phyloP scores from a whole-genome alignment of 1,140 invertebrate genomes.

The Heliconius eleuchia region DNA sequence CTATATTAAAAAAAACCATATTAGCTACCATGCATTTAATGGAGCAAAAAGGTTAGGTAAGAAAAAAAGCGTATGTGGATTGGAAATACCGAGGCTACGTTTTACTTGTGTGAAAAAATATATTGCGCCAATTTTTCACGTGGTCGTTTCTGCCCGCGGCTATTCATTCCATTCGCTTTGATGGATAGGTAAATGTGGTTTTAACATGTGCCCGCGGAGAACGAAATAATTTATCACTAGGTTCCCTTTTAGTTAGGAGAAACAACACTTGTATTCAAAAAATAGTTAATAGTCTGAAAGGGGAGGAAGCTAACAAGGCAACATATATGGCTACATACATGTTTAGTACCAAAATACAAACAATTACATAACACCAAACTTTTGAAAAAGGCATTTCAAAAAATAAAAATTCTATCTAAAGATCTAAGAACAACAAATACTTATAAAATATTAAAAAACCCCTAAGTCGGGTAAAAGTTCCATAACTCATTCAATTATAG shows the following conservation, averaged over 20 bases:
- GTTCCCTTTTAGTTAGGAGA: not conserved
- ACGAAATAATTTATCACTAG: not conserved
- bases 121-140: constrained; percentile 1
- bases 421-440: not conserved
- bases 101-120: constrained; percentile 15
- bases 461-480: not conserved
- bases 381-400: too few relatives aligned
- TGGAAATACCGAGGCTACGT: constrained; percentile 15
- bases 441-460: not conserved
- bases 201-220: not conserved
- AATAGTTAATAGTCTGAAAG: not conserved
- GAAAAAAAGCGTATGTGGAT: constrained; percentile 22
- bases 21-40: constrained; percentile 26
- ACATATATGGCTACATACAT: too few relatives aligned
- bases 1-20: constrained; percentile 18
- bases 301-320: not conserved
- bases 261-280: not conserved
- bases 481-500: not conserved
- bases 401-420: not conserved
- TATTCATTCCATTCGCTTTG: not conserved
- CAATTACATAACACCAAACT: too few relatives aligned
- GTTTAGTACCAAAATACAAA: too few relatives aligned
- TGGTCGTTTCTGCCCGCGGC: constrained; percentile 9
- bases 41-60: constrained; percentile 27
- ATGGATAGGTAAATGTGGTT: constrained; percentile 10